Evolutionary conservation across 2,113 vertebrate genomes (phyloP).

Genomic region (Accipiter cooperii): DNA sequence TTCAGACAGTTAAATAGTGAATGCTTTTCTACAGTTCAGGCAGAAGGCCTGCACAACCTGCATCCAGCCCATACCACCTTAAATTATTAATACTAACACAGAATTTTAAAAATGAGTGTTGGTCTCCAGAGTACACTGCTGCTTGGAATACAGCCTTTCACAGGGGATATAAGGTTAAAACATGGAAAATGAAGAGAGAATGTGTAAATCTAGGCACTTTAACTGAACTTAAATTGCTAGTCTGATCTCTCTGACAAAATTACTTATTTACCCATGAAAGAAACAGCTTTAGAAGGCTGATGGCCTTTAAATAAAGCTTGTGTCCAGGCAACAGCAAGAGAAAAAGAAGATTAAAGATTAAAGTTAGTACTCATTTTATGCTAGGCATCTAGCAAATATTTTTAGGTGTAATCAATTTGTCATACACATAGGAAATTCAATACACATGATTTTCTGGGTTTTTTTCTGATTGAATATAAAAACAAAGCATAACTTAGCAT

Average conservation of each 20-base stretch:
- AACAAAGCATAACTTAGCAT: neutral
- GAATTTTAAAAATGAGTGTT: constrained; percentile 23
- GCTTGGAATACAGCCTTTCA: neutral
- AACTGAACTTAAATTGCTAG: neutral
- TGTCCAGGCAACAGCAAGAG: neutral
- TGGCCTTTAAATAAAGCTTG: constrained; percentile 1
- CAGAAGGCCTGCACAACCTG: neutral
- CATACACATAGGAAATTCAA: neutral
- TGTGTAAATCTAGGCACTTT: constrained; percentile 32
- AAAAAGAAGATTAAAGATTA: neutral
- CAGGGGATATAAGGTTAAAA: constrained; percentile 29
- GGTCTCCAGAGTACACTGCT: neutral
- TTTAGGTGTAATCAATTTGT: neutral
- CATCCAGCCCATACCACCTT: neutral
- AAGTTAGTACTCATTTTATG: neutral
- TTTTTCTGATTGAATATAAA: neutral
- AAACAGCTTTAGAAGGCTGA: neutral
- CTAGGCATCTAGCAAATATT: neutral
- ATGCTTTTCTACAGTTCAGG: neutral
- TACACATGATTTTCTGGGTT: neutral
- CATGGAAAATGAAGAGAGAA: constrained; percentile 22
- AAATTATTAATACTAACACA: constrained; percentile 54
- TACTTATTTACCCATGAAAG: constrained; percentile 21
- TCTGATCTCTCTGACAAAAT: constrained; percentile 15
- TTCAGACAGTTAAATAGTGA: neutral